A percentile compares a stretch with the other conserved stretches of the same genome.
phyloP scores from a whole-genome alignment of 1,140 invertebrate species.

The Bombus soroeensis region DNA sequence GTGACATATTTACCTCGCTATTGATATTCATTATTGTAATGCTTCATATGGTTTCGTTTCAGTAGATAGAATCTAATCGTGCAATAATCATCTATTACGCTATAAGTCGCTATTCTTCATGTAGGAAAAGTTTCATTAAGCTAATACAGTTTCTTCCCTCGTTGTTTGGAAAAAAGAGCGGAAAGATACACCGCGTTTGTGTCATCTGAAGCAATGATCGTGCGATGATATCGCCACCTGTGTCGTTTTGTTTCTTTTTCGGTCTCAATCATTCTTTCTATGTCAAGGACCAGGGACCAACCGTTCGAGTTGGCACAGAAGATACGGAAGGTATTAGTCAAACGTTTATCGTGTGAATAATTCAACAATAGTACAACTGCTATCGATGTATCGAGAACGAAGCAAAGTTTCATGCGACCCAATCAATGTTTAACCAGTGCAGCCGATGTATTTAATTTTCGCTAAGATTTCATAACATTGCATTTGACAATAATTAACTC shows the following conservation, averaged over 20 bases:
- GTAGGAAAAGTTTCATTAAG: background rate
- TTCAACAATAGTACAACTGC: constrained; percentile 1
- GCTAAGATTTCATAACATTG: background rate
- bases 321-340: constrained; percentile 17
- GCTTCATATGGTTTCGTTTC: background rate
- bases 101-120: background rate
- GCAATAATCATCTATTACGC: background rate
- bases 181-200: too few species aligned
- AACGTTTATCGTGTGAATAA: constrained; percentile 29
- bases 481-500: background rate
- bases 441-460: background rate
- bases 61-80: constrained; percentile 14
- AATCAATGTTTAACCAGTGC: constrained; percentile 6
- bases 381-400: constrained; percentile 16
- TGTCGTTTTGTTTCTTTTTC: background rate
- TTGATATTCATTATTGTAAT: background rate
- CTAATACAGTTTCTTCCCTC: background rate
- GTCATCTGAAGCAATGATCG: background rate
- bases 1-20: background rate
- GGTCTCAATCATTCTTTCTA: background rate
- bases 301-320: background rate
- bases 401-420: constrained; percentile 25
- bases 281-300: constrained; percentile 14
- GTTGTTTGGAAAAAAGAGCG: background rate
- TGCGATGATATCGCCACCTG: background rate